Evolutionary conservation across 2,888 invertebrate genomes (phyloP).

Genomic region (Oligia fasciuncula): DNA sequence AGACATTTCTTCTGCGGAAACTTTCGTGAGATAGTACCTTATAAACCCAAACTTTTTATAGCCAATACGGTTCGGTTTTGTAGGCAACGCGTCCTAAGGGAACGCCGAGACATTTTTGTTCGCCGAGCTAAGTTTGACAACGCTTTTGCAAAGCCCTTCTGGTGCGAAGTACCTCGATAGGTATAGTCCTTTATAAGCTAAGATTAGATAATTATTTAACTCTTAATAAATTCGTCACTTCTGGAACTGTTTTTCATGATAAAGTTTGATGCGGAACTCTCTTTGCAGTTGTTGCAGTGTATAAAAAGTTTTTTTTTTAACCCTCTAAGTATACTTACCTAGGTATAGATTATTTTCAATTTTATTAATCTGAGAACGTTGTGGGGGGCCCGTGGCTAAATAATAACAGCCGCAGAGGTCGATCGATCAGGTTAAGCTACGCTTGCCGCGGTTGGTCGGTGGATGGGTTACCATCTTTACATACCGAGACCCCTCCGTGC

Average conservation of each 20-base stretch:
- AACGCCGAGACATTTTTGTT: constrained; percentile 21
- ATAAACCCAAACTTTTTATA: constrained; percentile 46
- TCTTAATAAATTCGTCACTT: constrained; percentile 1
- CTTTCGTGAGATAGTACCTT: constrained; percentile 27
- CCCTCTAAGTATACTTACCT: no score
- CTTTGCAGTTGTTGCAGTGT: not conserved
- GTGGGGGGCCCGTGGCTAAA: no score
- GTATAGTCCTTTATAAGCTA: constrained; percentile 6
- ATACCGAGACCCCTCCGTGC: no score
- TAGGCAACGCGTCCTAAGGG: constrained; percentile 18
- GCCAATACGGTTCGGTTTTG: constrained; percentile 29
- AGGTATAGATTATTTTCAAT: no score
- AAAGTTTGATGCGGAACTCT: not conserved
- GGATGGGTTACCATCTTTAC: no score
- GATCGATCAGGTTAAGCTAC: no score
- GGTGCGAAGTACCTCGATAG: constrained; percentile 15
- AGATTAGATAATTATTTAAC: constrained; percentile 31
- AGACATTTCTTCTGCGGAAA: constrained; percentile 37
- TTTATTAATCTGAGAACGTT: no score
- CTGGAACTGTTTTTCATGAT: not conserved
- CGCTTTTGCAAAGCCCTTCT: constrained; percentile 30
- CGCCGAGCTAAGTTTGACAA: constrained; percentile 10
- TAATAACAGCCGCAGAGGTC: no score
- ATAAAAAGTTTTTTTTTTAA: no score
- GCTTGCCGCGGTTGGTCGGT: no score